A percentile compares a stretch with the other conserved stretches of the same genome.
Conservation (phyloP, 2,113 vertebrate species). For the Nesospiza acunhae region DNA sequence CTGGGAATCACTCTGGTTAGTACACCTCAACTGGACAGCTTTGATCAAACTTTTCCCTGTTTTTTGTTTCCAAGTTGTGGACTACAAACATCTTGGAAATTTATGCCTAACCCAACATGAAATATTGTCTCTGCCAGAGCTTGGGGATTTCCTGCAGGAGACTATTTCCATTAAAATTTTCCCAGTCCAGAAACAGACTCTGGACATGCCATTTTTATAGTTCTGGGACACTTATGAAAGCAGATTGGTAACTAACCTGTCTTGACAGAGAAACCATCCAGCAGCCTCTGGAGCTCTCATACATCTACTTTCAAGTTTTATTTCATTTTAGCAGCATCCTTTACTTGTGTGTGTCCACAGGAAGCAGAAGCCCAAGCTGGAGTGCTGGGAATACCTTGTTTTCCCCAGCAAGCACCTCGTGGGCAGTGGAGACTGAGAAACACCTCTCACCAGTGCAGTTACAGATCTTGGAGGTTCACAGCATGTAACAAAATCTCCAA, state of each 20-base stretch:
- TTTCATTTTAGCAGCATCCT: not conserved
- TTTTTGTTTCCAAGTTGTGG: not conserved
- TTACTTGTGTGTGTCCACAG: not conserved
- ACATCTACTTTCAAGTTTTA: not conserved
- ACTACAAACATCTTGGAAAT: not conserved
- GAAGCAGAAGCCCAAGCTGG: not conserved
- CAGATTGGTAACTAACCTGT: not conserved
- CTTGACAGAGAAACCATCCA: not conserved
- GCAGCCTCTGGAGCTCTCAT: not conserved
- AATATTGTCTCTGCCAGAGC: not conserved
- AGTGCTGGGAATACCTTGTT: not conserved
- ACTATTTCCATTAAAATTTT: not conserved
- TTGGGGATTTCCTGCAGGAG: not conserved
- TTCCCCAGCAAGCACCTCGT: not conserved
- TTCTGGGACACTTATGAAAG: not conserved
- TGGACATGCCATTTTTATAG: not conserved
- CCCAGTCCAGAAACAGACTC: not conserved
- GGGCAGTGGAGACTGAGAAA: not conserved
- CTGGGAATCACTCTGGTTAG: not conserved
- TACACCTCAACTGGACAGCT: not conserved
- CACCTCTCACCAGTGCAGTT: fast-evolving
- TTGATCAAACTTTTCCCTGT: not conserved
- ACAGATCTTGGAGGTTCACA: not conserved
- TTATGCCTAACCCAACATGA: not conserved
- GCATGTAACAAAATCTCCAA: not conserved